These are phyloP conservation scores for Caenorhabditis becei DNA, from an alignment of 2,888 invertebrate species.

Conservation along the genomic window DNA sequence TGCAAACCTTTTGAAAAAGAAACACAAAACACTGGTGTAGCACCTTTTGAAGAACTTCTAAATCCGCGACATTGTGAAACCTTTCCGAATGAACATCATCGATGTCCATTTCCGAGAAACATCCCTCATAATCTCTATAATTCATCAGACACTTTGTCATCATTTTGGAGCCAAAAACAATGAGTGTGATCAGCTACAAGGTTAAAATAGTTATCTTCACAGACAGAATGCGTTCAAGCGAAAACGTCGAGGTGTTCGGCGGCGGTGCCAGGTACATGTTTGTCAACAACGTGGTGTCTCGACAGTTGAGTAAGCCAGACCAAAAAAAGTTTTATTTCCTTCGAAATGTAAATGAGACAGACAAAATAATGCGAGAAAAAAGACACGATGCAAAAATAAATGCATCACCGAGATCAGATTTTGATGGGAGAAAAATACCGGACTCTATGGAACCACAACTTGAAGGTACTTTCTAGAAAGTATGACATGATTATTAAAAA, in stretches of 20 bases:
- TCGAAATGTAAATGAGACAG: slow-evolving; percentile 17
- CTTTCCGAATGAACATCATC: slow-evolving; percentile 31
- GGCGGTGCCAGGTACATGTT: neutral
- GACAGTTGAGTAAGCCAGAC: neutral
- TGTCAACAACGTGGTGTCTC: neutral
- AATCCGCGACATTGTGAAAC: slow-evolving; percentile 11
- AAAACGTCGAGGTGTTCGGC: neutral
- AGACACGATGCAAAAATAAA: slow-evolving; percentile 22
- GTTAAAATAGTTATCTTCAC: slow-evolving; percentile 1
- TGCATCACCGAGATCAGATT: slow-evolving; percentile 37
- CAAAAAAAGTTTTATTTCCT: slow-evolving; percentile 54
- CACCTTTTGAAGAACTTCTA: slow-evolving; percentile 24
- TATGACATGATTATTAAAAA: slow-evolving; percentile 48
- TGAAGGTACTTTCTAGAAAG: slow-evolving; percentile 21
- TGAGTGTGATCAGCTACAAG: neutral
- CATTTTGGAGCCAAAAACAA: neutral
- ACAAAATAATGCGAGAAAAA: neutral
- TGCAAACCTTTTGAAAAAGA: slow-evolving; percentile 11
- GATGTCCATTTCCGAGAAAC: slow-evolving; percentile 16
- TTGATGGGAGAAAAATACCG: slow-evolving; percentile 36
- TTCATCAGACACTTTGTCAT: slow-evolving; percentile 11
- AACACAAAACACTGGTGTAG: slow-evolving; percentile 17
- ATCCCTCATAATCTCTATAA: slow-evolving; percentile 27
- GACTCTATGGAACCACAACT: slow-evolving; percentile 30
- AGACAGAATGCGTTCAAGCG: neutral